These are phyloP conservation scores for Siniperca scherzeri DNA, from an alignment of 2,797 vertebrate species.

Conservation along the genomic window DNA sequence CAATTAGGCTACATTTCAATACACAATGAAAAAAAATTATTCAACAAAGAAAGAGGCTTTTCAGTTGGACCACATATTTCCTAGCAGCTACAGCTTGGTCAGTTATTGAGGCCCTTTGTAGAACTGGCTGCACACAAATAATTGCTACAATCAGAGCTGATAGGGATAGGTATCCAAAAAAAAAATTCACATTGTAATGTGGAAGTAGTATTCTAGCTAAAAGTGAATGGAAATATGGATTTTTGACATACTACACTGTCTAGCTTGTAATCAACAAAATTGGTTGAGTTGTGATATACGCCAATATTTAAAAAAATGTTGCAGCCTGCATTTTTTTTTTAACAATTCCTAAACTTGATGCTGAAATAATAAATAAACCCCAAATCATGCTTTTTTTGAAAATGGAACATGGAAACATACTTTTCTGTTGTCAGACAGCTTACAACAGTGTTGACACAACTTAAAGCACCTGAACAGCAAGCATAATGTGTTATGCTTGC, in stretches of 20 bases:
- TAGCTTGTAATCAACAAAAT: background rate
- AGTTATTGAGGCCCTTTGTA: background rate
- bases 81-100: background rate
- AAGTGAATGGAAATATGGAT: background rate
- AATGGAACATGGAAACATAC: background rate
- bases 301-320: background rate
- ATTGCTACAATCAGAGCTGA: background rate
- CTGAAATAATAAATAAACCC: constrained; percentile 2
- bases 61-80: background rate
- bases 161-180: background rate
- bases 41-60: background rate
- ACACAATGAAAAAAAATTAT: background rate
- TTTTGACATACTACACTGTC: background rate
- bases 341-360: background rate
- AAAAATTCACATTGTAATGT: background rate
- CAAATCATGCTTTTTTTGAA: background rate
- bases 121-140: background rate
- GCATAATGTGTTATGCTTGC: background rate
- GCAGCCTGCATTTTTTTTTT: background rate
- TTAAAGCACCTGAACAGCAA: background rate
- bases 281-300: background rate
- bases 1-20: background rate
- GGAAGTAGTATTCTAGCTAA: background rate
- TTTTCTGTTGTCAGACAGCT: constrained; percentile 1
- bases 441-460: background rate